phyloP scores from a whole-genome alignment of 1,140 invertebrate species.

The Colletes gigas region DNA sequence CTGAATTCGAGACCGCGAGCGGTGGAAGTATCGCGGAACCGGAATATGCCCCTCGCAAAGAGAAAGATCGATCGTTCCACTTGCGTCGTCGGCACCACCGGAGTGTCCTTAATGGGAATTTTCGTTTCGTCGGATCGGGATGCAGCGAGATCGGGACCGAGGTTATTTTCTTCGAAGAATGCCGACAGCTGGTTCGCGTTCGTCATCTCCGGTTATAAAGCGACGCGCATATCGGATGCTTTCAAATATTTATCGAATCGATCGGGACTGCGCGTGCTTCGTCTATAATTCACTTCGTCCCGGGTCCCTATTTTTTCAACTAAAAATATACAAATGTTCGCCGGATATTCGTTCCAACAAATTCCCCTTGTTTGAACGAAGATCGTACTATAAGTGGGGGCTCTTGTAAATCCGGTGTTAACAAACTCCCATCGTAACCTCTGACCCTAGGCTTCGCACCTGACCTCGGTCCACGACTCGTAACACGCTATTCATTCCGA shows the following conservation, averaged over 20 bases:
- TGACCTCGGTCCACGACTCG: no score
- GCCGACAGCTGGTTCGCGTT: constrained; percentile 5
- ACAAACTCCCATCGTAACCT: no score
- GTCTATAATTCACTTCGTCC: background rate
- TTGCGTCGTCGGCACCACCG: background rate
- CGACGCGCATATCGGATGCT: background rate
- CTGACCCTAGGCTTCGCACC: no score
- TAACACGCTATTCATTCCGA: no score
- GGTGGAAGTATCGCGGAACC: background rate
- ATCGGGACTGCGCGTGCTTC: background rate
- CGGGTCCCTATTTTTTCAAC: background rate
- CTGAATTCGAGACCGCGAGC: background rate
- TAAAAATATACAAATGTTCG: no score
- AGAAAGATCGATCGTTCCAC: background rate
- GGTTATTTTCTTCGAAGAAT: background rate
- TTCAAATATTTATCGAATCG: constrained; percentile 33
- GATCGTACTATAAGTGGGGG: no score
- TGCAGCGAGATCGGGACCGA: background rate
- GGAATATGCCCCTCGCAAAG: background rate
- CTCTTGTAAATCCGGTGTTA: no score
- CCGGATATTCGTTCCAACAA: no score
- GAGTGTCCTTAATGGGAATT: background rate
- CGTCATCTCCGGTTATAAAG: background rate
- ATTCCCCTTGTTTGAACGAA: no score
- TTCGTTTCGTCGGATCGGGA: constrained; percentile 5